phyloP scores from a whole-genome alignment of 2,888 invertebrate species.

The Eupelmus urozonus region DNA sequence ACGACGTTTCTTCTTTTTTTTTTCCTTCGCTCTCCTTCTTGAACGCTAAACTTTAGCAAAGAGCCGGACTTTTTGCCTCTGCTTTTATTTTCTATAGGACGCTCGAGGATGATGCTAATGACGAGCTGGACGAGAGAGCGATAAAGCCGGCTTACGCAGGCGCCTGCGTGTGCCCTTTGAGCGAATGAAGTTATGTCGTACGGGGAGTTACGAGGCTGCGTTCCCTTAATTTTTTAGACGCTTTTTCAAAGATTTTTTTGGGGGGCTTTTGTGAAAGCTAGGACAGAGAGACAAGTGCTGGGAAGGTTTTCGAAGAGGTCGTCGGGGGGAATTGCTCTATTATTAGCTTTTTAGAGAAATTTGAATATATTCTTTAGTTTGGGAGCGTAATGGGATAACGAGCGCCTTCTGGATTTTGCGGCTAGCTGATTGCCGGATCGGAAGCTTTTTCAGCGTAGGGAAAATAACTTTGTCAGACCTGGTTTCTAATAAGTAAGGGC shows the following conservation, averaged over 20 bases:
- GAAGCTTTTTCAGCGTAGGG: too few relatives aligned
- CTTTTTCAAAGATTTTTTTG: background rate
- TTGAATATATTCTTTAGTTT: too few relatives aligned
- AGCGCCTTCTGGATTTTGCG: too few relatives aligned
- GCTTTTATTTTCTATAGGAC: background rate
- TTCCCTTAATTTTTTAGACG: slow-evolving; percentile 2
- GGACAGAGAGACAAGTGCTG: too few relatives aligned
- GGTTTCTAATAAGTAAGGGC: too few relatives aligned
- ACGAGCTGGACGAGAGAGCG: background rate
- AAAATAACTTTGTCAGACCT: too few relatives aligned
- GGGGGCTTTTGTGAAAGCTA: too few relatives aligned
- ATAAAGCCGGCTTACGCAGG: background rate
- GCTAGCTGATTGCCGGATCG: too few relatives aligned
- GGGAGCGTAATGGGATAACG: too few relatives aligned
- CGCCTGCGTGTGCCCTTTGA: background rate
- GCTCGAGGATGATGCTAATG: slow-evolving; percentile 46
- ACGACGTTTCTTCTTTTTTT: background rate
- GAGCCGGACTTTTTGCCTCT: background rate
- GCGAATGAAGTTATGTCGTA: background rate
- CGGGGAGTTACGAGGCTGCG: background rate
- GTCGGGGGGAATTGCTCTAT: too few relatives aligned
- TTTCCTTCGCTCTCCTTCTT: background rate
- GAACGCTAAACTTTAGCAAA: background rate
- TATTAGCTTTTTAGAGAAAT: too few relatives aligned
- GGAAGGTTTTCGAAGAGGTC: too few relatives aligned